phyloP scores from a whole-genome alignment of 2,888 invertebrate species.

The Polydesmus complanatus region DNA sequence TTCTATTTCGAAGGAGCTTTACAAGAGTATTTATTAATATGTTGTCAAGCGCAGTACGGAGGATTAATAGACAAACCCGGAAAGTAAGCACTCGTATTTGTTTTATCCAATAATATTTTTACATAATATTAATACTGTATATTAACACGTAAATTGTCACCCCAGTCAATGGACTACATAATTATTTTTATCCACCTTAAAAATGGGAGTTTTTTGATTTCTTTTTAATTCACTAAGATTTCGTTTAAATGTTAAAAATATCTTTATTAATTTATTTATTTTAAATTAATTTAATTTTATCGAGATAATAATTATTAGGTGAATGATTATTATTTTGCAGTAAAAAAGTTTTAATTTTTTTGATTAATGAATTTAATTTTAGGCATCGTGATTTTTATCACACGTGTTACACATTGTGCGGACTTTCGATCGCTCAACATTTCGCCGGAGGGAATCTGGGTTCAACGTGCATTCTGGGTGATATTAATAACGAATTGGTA shows the following conservation, averaged over 20 bases:
- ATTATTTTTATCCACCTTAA: too few relatives aligned
- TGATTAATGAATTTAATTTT: constrained; percentile 20
- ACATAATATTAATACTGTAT: too few relatives aligned
- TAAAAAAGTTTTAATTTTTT: too few relatives aligned
- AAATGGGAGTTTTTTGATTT: too few relatives aligned
- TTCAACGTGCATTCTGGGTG: constrained; percentile 44
- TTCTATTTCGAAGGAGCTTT: constrained; percentile 44
- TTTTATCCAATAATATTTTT: neutral
- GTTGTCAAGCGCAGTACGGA: constrained; percentile 75
- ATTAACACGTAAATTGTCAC: too few relatives aligned
- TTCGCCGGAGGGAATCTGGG: constrained; percentile 33
- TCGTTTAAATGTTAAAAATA: too few relatives aligned
- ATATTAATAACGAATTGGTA: constrained; percentile 52
- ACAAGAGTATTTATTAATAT: constrained; percentile 86
- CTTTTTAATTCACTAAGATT: too few relatives aligned
- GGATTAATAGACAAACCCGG: constrained; percentile 94
- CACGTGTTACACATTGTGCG: constrained; percentile 91
- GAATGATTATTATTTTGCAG: too few relatives aligned
- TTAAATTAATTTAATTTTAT: too few relatives aligned
- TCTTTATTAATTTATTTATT: too few relatives aligned
- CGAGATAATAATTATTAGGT: constrained; percentile 17
- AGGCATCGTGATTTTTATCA: constrained; percentile 86
- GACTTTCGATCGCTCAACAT: constrained; percentile 84
- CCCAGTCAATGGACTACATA: too few relatives aligned
- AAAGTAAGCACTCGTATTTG: constrained; percentile 46